These are phyloP conservation scores for Leucosticte australis DNA, from an alignment of 2,113 vertebrate species.

Conservation along the genomic window DNA sequence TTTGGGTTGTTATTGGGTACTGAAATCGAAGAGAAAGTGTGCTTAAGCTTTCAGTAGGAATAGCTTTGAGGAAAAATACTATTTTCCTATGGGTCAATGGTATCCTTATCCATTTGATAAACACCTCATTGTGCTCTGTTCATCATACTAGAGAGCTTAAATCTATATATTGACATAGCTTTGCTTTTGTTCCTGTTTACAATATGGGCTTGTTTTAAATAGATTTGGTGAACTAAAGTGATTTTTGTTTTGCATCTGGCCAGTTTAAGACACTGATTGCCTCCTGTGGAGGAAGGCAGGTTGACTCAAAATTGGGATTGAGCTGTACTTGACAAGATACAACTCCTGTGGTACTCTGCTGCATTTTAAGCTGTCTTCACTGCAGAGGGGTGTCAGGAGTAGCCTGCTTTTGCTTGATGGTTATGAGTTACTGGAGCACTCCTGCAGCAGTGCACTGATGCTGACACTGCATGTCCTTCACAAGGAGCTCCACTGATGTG, in stretches of 20 bases:
- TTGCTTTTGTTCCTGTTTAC: background rate
- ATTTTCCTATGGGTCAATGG: accelerated
- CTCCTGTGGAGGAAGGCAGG: background rate
- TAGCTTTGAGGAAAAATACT: background rate
- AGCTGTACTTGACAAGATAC: background rate
- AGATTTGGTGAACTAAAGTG: background rate
- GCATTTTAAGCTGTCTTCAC: background rate
- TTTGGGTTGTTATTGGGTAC: background rate
- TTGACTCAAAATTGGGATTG: background rate
- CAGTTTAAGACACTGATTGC: background rate
- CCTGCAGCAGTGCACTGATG: background rate
- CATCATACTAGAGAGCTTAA: background rate
- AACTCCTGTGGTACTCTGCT: background rate
- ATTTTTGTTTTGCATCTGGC: background rate
- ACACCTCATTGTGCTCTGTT: background rate
- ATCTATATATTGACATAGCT: background rate
- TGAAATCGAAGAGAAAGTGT: background rate
- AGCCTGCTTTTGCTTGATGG: background rate
- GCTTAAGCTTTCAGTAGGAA: background rate
- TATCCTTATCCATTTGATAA: background rate
- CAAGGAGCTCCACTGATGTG: background rate
- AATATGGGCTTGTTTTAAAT: background rate
- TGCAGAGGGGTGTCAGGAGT: background rate
- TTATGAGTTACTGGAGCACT: background rate
- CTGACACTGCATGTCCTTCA: background rate